phyloP scores from a whole-genome alignment of 2,888 invertebrate genomes.

The Anoncus sp. region DNA sequence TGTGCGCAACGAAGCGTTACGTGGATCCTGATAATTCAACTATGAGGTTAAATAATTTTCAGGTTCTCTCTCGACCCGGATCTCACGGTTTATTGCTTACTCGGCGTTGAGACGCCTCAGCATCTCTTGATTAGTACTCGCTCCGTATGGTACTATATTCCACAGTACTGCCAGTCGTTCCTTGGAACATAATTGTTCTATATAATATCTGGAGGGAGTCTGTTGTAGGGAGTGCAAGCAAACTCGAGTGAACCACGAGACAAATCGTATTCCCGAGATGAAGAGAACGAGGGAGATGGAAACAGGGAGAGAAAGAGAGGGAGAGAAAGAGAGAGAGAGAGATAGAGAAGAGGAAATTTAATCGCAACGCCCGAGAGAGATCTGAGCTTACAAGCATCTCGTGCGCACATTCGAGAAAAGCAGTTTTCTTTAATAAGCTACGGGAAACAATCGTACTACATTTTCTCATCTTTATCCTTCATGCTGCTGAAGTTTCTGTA shows the following conservation, averaged over 20 bases:
- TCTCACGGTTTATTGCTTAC: constrained; percentile 11
- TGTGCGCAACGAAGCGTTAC: constrained; percentile 4
- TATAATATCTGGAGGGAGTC: constrained; percentile 12
- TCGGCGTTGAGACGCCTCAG: background rate
- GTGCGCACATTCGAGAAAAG: constrained; percentile 2
- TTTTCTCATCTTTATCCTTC: constrained; percentile 22
- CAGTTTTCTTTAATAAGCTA: constrained; percentile 34
- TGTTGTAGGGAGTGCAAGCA: background rate
- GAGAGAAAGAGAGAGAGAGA: constrained; percentile 5
- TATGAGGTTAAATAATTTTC: constrained; percentile 22
- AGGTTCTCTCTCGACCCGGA: constrained; percentile 24
- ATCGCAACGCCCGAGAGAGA: constrained; percentile 25
- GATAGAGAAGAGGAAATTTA: constrained; percentile 34
- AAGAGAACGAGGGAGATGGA: background rate
- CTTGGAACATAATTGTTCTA: constrained; percentile 29
- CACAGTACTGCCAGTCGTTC: background rate
- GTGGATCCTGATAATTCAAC: constrained; percentile 17
- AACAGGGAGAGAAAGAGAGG: background rate
- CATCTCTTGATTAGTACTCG: constrained; percentile 26
- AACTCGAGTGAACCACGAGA: constrained; percentile 26
- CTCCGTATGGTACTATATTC: background rate
- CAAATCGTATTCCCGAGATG: constrained; percentile 16
- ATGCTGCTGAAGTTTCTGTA: background rate
- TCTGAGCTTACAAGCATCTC: background rate
- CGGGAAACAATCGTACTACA: constrained; percentile 14